Base-by-base conservation (phyloP, 2,113 vertebrate genomes). In the Murina feae region DNA sequence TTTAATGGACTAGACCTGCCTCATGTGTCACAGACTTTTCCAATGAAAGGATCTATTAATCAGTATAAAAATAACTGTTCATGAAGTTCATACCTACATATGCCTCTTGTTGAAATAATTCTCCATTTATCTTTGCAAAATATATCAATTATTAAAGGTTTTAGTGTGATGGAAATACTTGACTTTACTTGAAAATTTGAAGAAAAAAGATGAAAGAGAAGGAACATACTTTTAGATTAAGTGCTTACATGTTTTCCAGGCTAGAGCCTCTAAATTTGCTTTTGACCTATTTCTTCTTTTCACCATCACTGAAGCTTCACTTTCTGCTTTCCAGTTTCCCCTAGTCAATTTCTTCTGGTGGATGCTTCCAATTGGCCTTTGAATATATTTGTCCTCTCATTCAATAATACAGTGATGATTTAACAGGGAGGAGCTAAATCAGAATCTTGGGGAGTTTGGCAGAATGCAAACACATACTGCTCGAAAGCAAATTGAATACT, bases 1-100 rank as follows among this genome's bases (percentile, higher is more conserved):
- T 90, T 92, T 96, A 94, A 86, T 90, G 53, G 60, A 92, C 37
- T 51, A 78, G 44, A 87, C 81, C 47, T 94, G 44, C 37, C 76
- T 95, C 30, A 16, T 87, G 53, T 0, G 4, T 76, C 86, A 86
- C 21, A 71, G 76, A 86, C 35, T 60, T 71, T n/a, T 72, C 66
- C 47, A 72, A 25, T 92, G 55, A 90, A 94, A 90, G 69, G 47
- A 72, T 63, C 37, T n/a, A 76, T 90, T 95, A 87, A 60, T 86
- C 85, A 82, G 81, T 76, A 63, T 28, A 85, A 76, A 90, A 89
- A 92, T 69, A 85, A 69, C 78, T 23, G 17, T 28, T 49, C 4
- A 63, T 16, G 16, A 80, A 85, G 32, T 51, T 84, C 42, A 81
- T 37, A 89, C 42, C 28, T 85, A 37, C 35, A 55, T 42, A 42